Evolutionary conservation across 2,888 invertebrate genomes (phyloP).

Genomic region (Dicyrtoma fusca): DNA sequence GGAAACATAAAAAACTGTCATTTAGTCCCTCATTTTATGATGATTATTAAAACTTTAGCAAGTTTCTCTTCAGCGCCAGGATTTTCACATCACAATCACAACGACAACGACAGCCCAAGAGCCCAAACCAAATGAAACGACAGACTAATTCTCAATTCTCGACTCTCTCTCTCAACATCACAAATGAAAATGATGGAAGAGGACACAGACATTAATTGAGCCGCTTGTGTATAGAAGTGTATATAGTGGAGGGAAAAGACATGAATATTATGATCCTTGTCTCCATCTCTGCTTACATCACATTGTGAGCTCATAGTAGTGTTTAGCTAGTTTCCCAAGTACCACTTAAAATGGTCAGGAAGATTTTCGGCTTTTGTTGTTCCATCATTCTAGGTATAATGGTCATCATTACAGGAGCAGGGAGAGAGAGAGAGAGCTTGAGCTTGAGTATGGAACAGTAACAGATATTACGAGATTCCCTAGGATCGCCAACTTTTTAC

Average conservation of each 20-base stretch:
- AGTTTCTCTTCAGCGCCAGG: constrained; percentile 1
- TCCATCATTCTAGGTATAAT: background rate
- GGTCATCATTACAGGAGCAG: background rate
- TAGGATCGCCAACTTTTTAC: no score
- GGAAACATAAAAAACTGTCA: constrained; percentile 38
- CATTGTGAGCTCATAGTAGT: no score
- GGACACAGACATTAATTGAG: background rate
- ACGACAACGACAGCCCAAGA: background rate
- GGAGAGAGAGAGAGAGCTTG: background rate
- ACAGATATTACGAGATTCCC: no score
- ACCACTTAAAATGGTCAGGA: no score
- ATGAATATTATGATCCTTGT: no score
- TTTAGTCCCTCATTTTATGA: constrained; percentile 36
- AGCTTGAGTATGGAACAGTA: background rate
- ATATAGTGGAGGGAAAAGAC: no score
- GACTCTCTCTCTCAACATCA: background rate
- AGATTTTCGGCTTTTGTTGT: no score
- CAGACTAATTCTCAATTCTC: background rate
- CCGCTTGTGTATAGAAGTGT: background rate
- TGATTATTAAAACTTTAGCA: constrained; percentile 21
- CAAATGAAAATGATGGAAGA: background rate
- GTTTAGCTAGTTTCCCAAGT: no score
- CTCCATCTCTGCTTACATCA: no score
- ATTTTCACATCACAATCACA: background rate
- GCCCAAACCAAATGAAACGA: no score